Percentiles rank a stretch among this genome's conserved stretches.
phyloP scores from a whole-genome alignment of 2,113 vertebrate species.

The Tragelaphus buxtoni region DNA sequence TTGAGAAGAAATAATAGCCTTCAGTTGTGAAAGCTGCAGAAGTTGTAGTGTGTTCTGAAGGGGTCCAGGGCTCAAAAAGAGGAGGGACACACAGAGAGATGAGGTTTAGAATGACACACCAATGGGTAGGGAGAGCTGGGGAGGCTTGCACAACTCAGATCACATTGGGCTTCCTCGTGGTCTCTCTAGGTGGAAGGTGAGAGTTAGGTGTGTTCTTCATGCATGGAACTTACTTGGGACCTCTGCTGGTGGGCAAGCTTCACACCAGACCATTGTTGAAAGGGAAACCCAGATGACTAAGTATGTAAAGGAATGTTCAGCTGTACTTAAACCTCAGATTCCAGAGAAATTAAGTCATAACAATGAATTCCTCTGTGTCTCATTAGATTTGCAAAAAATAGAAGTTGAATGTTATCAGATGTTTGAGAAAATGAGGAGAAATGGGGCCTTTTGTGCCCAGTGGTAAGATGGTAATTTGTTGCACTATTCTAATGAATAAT shows the following conservation, averaged over 20 bases:
- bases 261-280: neutral
- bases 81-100: neutral
- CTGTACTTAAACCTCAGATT: neutral
- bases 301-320: neutral
- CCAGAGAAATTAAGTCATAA: neutral
- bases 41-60: neutral
- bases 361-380: neutral
- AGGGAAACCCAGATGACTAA: neutral
- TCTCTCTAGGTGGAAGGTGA: neutral
- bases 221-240: neutral
- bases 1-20: neutral
- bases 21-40: neutral
- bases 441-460: neutral
- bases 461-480: neutral
- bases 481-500: neutral
- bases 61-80: neutral
- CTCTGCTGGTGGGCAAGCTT: neutral
- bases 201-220: no score
- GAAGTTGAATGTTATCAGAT: neutral
- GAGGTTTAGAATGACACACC: neutral
- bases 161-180: neutral
- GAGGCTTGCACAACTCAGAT: neutral
- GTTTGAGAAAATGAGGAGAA: neutral
- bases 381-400: neutral
- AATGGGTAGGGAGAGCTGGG: rapidly evolving